phyloP scores from a whole-genome alignment of 2,888 invertebrate genomes.

The Nymphalis polychloros region DNA sequence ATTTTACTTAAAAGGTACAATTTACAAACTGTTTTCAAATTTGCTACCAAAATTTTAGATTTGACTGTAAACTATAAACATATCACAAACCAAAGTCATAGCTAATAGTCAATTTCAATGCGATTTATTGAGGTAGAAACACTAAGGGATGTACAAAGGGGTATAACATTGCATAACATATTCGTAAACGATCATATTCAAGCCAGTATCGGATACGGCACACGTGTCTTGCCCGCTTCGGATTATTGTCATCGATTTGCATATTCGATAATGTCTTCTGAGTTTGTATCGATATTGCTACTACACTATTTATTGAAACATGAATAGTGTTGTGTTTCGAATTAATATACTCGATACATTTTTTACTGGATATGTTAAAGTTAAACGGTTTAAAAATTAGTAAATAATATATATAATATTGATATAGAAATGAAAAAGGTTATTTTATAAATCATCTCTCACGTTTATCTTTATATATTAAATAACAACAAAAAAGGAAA shows the following conservation, averaged over 20 bases:
- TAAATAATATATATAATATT: too few species aligned
- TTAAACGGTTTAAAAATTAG: too few species aligned
- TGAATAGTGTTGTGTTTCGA: too few species aligned
- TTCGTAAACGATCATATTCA: slow-evolving; percentile 7
- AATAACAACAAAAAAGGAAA: too few species aligned
- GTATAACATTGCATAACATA: slow-evolving; percentile 19
- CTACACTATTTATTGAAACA: not conserved
- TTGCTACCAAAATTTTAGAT: too few species aligned
- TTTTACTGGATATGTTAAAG: too few species aligned
- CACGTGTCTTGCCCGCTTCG: slow-evolving; percentile 7
- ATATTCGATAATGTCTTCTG: slow-evolving; percentile 8
- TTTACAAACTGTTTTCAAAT: too few species aligned
- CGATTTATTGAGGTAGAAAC: slow-evolving; percentile 26
- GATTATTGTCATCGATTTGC: slow-evolving; percentile 28
- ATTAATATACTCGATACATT: too few species aligned
- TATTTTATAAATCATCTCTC: too few species aligned
- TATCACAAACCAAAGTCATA: slow-evolving; percentile 10
- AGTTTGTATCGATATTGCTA: not conserved
- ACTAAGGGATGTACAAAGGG: slow-evolving; percentile 23
- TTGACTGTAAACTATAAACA: not conserved
- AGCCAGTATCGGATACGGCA: not conserved
- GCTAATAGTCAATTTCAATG: not conserved
- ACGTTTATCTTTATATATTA: too few species aligned
- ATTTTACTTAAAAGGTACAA: too few species aligned
- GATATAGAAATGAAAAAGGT: too few species aligned